Conservation (phyloP, 2,113 vertebrate species). For the Albula goreensis region DNA sequence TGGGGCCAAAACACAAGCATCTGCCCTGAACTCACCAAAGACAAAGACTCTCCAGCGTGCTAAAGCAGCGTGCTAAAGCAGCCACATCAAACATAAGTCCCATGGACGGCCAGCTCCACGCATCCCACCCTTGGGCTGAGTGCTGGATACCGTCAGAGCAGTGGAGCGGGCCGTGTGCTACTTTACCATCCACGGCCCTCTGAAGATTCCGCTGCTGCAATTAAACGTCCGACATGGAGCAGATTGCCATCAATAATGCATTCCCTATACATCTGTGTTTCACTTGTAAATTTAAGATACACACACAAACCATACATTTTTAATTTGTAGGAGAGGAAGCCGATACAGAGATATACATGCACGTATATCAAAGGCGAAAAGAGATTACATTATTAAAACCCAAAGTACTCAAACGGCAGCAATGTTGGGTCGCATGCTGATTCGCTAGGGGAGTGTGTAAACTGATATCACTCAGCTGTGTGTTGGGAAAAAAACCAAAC, state of each 20-base stretch:
- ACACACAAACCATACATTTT: conserved; percentile 42
- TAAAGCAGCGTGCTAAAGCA: background rate
- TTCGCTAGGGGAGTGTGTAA: background rate
- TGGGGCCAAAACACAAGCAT: too few relatives aligned
- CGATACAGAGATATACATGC: conserved; percentile 36
- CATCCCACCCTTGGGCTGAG: background rate
- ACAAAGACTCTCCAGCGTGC: background rate
- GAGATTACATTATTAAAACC: background rate
- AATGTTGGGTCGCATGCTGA: background rate
- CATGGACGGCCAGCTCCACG: background rate
- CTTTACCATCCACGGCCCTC: conserved; percentile 5
- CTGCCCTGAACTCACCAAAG: background rate
- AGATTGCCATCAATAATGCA: conserved; percentile 58
- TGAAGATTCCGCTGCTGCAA: conserved; percentile 36
- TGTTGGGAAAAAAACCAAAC: background rate
- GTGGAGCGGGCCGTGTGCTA: conserved; percentile 17
- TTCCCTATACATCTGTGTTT: conserved; percentile 10
- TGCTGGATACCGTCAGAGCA: conserved; percentile 22
- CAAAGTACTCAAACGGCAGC: background rate
- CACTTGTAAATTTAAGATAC: conserved; percentile 45
- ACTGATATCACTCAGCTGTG: background rate
- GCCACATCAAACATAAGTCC: background rate
- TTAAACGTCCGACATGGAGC: conserved; percentile 35
- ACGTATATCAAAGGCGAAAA: conserved; percentile 38
- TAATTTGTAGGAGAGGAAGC: conserved; percentile 31